These are phyloP conservation scores for Lycaon pictus DNA, from an alignment of 2,113 vertebrate genomes.

Conservation along the genomic window DNA sequence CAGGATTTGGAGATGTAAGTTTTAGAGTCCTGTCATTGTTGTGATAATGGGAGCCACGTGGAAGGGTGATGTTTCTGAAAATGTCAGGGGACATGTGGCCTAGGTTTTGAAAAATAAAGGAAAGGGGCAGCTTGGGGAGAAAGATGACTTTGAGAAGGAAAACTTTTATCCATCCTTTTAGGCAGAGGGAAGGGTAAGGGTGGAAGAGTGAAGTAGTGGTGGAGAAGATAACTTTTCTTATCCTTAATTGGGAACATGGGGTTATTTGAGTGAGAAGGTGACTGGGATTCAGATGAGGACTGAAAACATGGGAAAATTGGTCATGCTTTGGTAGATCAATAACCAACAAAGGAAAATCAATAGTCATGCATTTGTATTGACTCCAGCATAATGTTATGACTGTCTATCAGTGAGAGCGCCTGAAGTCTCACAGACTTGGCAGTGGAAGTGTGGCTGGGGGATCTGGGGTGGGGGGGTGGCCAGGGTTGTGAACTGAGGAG, in stretches of 20 bases:
- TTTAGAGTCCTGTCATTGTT: background rate
- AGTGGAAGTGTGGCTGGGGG: too few relatives aligned
- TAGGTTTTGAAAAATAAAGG: background rate
- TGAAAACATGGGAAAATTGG: background rate
- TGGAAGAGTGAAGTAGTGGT: background rate
- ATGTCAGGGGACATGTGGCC: accelerated
- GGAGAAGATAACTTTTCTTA: background rate
- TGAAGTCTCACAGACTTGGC: background rate
- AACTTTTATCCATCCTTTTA: background rate
- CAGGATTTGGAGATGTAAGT: background rate
- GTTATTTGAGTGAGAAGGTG: background rate
- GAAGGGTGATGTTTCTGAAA: background rate
- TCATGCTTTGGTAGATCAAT: background rate
- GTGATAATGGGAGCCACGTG: background rate
- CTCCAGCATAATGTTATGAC: background rate
- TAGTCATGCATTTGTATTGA: background rate
- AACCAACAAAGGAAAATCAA: background rate
- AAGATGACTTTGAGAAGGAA: background rate
- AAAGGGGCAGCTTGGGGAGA: too few relatives aligned
- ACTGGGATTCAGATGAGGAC: background rate
- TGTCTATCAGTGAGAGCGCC: background rate
- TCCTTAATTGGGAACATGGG: background rate
- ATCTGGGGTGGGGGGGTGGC: accelerated
- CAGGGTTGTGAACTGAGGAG: background rate
- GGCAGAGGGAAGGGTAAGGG: background rate